phyloP scores from a whole-genome alignment of 1,140 invertebrate species.

The Lethocerus indicus region DNA sequence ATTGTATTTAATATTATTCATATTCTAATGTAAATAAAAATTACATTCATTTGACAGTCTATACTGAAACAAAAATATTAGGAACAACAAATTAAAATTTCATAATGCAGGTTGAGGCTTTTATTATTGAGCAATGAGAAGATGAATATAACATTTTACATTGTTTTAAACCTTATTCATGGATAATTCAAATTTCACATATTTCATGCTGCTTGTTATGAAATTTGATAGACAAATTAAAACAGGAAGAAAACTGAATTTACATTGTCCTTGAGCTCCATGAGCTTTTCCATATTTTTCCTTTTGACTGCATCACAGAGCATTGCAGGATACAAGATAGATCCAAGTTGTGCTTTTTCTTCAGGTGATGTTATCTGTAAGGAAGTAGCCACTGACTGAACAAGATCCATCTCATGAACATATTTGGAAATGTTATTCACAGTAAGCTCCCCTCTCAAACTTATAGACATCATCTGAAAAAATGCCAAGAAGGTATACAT shows the following conservation, averaged over 20 bases:
- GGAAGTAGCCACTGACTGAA: conserved; percentile 45
- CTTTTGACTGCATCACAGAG: conserved; percentile 52
- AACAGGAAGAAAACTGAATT: conserved; percentile 15
- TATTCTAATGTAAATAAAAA: neutral
- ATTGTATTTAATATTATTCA: neutral
- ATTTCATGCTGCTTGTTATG: neutral
- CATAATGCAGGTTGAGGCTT: neutral
- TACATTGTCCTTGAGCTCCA: conserved; percentile 30
- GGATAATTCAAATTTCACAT: neutral
- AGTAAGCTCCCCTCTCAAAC: conserved; percentile 52
- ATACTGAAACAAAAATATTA: neutral
- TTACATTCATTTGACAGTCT: neutral
- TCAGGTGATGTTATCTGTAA: conserved; percentile 45
- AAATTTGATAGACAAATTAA: neutral
- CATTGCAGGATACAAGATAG: conserved; percentile 61
- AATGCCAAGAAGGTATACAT: neutral
- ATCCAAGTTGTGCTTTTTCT: conserved; percentile 48
- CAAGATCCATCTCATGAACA: conserved; percentile 40
- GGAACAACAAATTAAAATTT: neutral
- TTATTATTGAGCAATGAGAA: neutral
- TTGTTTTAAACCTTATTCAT: neutral
- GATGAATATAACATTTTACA: neutral
- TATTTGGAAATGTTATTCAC: conserved; percentile 14
- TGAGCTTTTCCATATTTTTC: conserved; percentile 37
- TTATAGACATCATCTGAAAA: conserved; percentile 24